Evolutionary conservation across 2,888 invertebrate genomes (phyloP), one percentile per base, ranked within the genome.

Genomic region (Eubasilissa splendida): DNA sequence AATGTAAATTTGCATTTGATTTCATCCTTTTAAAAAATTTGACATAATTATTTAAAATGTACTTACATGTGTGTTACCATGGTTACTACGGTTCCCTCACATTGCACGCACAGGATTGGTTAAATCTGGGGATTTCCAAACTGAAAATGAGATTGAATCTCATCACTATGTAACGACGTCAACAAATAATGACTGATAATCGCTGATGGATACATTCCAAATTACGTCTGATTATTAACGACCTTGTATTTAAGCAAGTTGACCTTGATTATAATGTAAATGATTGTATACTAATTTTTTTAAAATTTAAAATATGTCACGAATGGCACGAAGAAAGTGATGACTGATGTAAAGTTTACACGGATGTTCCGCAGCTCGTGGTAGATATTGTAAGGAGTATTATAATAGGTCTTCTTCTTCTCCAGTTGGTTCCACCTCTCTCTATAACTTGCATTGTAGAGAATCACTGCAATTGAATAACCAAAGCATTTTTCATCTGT

Each of bases 71-170:
- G 9, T n/a, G n/a, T 58, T 4, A 58, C 9, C 58, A 22, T 22
- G 22, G 22, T 22, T 22, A 22, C 22, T 22, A 22, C 22, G 22
- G 11, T 58, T 58, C 7, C 42, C 12, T 63, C 63, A 33, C 2
- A 12, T 63, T 33, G 0, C 10, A 33, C 33, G 63, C 63, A 33
- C 1, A 63, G 22, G 33, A 63, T 63, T 33, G 33, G 33, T 9
- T 7, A 33, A 12, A 11, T 33, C 11, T 11, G 42, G 63, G 3
- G 8, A 33, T 33, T 0, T 12, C 63, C 31, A 31, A 11, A 31
- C 5, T 33, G 22, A 63, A 63, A 12, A 31, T 42, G 68, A 42
- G 68, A 68, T 68, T 14, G 68, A 68, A 68, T 68, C 68, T 68
- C 68, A 11, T 42, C 42, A 42, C 7, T 52, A 4, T 50, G 12